phyloP scores from a whole-genome alignment of 2,113 vertebrate species.

The Chlorodrepanis virens region DNA sequence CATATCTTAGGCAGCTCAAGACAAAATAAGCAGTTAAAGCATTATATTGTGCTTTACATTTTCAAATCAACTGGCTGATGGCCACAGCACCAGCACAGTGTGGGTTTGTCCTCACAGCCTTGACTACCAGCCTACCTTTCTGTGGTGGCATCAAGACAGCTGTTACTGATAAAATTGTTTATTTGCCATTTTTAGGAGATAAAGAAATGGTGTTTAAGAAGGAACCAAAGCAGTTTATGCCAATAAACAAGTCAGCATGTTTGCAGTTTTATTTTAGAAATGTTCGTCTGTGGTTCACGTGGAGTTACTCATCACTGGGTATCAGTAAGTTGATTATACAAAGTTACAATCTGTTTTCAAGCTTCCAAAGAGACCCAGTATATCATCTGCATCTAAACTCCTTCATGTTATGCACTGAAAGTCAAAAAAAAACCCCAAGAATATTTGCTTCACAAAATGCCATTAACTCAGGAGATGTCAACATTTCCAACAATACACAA shows the following conservation, averaged over 20 bases:
- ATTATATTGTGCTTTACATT: background rate
- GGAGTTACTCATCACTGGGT: background rate
- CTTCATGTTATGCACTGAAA: background rate
- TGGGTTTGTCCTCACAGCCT: background rate
- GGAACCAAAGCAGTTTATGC: background rate
- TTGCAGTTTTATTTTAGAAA: background rate
- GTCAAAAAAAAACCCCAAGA: background rate
- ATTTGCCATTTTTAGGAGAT: background rate
- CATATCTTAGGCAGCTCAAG: background rate
- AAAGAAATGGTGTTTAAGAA: background rate
- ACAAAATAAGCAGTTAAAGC: background rate
- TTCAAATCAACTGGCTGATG: background rate
- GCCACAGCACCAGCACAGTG: background rate
- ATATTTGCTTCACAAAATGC: background rate
- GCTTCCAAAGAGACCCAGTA: background rate
- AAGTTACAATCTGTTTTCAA: constrained; percentile 35
- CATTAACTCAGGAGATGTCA: background rate
- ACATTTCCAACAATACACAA: background rate
- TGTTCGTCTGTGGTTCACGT: background rate
- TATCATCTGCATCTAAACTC: background rate
- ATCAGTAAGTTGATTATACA: constrained; percentile 36
- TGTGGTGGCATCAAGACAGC: background rate
- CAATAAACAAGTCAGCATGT: background rate
- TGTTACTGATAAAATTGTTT: background rate
- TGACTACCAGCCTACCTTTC: background rate